phyloP scores from a whole-genome alignment of 2,113 vertebrate genomes.

The Ptilonorhynchus violaceus region DNA sequence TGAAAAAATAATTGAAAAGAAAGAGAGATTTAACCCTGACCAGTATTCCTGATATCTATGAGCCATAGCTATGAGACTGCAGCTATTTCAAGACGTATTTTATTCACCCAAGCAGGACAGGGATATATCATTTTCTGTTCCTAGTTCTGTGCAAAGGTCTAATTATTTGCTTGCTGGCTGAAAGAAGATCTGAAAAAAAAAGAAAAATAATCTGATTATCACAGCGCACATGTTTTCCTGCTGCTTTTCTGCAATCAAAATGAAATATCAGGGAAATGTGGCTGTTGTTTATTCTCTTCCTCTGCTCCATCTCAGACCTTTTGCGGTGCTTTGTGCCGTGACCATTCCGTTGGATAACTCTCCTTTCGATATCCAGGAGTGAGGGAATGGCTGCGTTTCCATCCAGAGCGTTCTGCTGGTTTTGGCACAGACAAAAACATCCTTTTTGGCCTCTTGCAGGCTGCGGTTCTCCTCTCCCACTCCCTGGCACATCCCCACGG shows the following conservation, averaged over 20 bases:
- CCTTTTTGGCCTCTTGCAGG: neutral
- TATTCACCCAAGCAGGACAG: conserved; percentile 3
- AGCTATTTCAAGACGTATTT: neutral
- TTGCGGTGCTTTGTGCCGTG: neutral
- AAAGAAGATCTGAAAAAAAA: neutral
- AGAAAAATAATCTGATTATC: neutral
- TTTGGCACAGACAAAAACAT: neutral
- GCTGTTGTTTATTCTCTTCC: neutral
- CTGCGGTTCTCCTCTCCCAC: neutral
- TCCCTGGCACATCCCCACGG: neutral
- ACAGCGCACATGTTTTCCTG: neutral
- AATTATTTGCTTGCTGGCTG: conserved; percentile 3
- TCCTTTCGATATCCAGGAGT: neutral
- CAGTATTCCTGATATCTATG: neutral
- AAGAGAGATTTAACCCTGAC: conserved; percentile 25
- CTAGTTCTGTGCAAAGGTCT: neutral
- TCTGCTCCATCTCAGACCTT: neutral
- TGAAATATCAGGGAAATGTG: neutral
- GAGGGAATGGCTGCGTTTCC: neutral
- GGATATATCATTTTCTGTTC: neutral
- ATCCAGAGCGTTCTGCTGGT: neutral
- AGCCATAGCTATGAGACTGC: neutral
- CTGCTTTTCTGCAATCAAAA: neutral
- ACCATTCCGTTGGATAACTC: neutral
- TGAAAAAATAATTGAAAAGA: conserved; percentile 26